These are phyloP conservation scores for Thymallus thymallus DNA, from an alignment of 2,113 vertebrate species.

Conservation along the genomic window DNA sequence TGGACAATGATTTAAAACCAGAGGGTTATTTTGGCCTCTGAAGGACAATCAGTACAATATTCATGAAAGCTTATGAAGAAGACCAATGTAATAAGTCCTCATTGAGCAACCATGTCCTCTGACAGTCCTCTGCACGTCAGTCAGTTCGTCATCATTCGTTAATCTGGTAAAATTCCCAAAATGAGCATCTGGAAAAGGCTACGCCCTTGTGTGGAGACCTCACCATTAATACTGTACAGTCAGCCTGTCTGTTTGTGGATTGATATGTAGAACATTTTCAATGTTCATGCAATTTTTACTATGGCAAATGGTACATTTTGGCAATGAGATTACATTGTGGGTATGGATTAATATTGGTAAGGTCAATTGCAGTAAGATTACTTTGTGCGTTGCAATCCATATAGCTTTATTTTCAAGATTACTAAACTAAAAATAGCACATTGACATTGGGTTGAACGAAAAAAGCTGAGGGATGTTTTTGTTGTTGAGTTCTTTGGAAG, in stretches of 20 bases:
- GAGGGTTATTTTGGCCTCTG: neutral
- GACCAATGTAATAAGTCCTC: conserved; percentile 11
- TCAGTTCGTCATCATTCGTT: neutral
- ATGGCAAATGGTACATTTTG: neutral
- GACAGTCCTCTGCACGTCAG: conserved; percentile 29
- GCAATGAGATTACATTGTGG: neutral
- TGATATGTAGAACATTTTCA: neutral
- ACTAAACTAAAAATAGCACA: neutral
- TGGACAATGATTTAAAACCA: neutral
- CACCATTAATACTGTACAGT: neutral
- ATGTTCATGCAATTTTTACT: too few relatives aligned
- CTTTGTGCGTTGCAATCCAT: neutral
- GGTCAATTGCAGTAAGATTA: neutral
- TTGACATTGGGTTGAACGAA: conserved; percentile 20
- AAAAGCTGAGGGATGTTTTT: conserved; percentile 52
- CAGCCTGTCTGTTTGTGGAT: neutral
- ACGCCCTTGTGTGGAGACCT: neutral
- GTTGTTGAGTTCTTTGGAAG: conserved; percentile 11
- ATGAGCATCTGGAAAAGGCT: conserved; percentile 39
- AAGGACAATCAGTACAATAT: neutral
- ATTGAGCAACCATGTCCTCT: conserved; percentile 24
- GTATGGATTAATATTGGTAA: neutral
- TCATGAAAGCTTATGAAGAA: conserved; percentile 15
- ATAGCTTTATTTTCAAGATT: neutral
- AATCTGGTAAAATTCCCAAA: conserved; percentile 10